phyloP scores from a whole-genome alignment of 1,140 invertebrate species.

The Campoletis sonorensis region DNA sequence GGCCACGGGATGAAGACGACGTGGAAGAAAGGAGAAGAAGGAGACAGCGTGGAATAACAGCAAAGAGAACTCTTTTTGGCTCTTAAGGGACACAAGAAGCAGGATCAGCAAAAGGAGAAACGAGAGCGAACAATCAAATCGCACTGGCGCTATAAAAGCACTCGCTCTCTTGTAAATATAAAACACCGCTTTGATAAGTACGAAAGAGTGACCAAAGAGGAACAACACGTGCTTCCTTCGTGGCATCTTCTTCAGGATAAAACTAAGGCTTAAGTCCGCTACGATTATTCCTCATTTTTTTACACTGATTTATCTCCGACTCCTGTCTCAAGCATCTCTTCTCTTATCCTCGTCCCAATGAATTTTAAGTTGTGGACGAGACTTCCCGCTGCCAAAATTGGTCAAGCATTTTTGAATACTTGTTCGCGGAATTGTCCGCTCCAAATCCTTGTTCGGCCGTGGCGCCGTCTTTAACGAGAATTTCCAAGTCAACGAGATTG shows the following conservation, averaged over 20 bases:
- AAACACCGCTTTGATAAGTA: background rate
- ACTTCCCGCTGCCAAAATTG: slow-evolving; percentile 26
- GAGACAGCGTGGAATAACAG: slow-evolving; percentile 14
- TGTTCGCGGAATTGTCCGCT: slow-evolving; percentile 18
- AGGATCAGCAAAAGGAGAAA: background rate
- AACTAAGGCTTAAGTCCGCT: background rate
- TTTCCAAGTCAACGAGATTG: slow-evolving; percentile 30
- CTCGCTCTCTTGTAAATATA: slow-evolving; percentile 5
- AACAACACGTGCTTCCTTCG: background rate
- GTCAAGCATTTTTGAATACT: slow-evolving; percentile 36
- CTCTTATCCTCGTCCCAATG: slow-evolving; percentile 17
- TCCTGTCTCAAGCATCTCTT: slow-evolving; percentile 1
- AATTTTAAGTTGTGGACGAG: slow-evolving; percentile 19
- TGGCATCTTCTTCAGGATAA: background rate
- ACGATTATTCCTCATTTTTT: background rate
- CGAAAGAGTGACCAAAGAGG: slow-evolving; percentile 9
- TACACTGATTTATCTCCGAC: slow-evolving; percentile 2
- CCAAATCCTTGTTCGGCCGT: slow-evolving; percentile 17
- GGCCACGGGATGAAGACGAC: slow-evolving; percentile 34
- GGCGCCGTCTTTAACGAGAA: slow-evolving; percentile 14
- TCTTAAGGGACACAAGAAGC: background rate
- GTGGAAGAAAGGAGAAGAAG: background rate
- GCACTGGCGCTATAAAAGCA: slow-evolving; percentile 21
- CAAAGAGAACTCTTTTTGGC: background rate
- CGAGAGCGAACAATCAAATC: slow-evolving; percentile 5